Percentiles rank a stretch among this genome's conserved stretches.
phyloP scores from a whole-genome alignment of 2,797 vertebrate species.

The Molossus molossus region DNA sequence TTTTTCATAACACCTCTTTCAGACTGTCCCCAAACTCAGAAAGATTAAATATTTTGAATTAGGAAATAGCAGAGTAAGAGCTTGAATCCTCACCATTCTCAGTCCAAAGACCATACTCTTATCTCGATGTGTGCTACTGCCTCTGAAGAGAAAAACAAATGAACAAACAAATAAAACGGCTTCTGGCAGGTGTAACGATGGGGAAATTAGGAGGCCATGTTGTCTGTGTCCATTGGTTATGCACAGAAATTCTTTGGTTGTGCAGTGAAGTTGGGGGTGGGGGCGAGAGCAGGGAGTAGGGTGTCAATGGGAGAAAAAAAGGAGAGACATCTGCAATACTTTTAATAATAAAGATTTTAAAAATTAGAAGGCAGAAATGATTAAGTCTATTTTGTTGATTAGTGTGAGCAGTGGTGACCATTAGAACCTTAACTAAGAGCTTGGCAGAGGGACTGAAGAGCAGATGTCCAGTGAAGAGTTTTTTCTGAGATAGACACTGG shows the following conservation, averaged over 20 bases:
- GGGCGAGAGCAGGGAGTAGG: too few relatives aligned
- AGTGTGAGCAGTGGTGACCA: neutral
- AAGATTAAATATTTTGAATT: conserved; percentile 26
- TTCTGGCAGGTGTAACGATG: conserved; percentile 8
- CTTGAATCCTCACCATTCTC: neutral
- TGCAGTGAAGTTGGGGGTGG: too few relatives aligned
- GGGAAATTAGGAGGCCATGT: neutral
- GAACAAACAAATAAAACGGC: neutral
- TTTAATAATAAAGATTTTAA: too few relatives aligned
- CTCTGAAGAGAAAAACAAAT: neutral
- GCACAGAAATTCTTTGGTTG: too few relatives aligned
- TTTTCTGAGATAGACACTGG: too few relatives aligned
- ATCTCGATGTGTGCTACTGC: neutral
- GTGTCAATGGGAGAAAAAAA: too few relatives aligned
- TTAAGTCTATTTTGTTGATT: neutral
- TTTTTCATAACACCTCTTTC: neutral
- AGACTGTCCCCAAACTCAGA: neutral
- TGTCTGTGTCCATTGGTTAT: too few relatives aligned
- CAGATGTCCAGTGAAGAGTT: neutral
- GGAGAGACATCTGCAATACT: too few relatives aligned
- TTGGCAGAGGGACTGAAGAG: neutral
- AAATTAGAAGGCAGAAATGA: neutral
- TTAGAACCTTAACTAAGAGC: neutral
- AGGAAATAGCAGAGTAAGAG: neutral
- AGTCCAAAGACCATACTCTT: neutral